A percentile compares a stretch with the other conserved stretches of the same genome.
Conservation (phyloP, 2,797 vertebrate genomes). For the Trachurus trachurus region DNA sequence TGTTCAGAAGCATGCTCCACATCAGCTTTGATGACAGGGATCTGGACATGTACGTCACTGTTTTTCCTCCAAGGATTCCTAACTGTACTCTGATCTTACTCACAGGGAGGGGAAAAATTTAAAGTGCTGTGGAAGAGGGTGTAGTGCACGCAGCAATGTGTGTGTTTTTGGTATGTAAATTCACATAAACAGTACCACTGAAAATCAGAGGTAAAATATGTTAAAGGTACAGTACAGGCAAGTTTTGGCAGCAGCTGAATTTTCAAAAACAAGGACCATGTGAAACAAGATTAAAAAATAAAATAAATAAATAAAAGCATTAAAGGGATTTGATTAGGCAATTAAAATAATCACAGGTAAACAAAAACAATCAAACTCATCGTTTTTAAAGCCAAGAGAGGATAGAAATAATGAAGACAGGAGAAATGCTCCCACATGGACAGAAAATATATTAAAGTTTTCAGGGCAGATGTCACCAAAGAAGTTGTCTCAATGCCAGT, state of each 20-base stretch:
- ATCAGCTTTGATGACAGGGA: constrained; percentile 44
- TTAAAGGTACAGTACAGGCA: constrained; percentile 21
- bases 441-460: constrained; percentile 32
- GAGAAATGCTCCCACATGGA: constrained; percentile 15
- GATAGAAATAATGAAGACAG: constrained; percentile 26
- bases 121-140: background rate
- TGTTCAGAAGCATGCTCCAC: constrained; percentile 28
- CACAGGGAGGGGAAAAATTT: background rate
- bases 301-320: constrained; percentile 21
- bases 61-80: constrained; percentile 37
- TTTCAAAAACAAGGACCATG: constrained; percentile 25
- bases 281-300: constrained; percentile 46
- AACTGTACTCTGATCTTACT: constrained; percentile 25
- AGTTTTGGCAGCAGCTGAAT: constrained; percentile 39
- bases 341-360: constrained; percentile 49
- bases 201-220: constrained; percentile 30
- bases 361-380: constrained; percentile 22
- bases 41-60: constrained; percentile 31
- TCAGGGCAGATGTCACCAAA: constrained; percentile 5
- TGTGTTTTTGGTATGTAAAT: constrained; percentile 10
- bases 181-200: constrained; percentile 15
- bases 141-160: background rate
- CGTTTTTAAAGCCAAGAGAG: constrained; percentile 30
- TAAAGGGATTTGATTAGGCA: constrained; percentile 49
- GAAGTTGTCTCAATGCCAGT: constrained; percentile 41